Base-by-base conservation (phyloP, 53 echinoderm and acorn worm genomes). In the Pentamera pediparva region DNA sequence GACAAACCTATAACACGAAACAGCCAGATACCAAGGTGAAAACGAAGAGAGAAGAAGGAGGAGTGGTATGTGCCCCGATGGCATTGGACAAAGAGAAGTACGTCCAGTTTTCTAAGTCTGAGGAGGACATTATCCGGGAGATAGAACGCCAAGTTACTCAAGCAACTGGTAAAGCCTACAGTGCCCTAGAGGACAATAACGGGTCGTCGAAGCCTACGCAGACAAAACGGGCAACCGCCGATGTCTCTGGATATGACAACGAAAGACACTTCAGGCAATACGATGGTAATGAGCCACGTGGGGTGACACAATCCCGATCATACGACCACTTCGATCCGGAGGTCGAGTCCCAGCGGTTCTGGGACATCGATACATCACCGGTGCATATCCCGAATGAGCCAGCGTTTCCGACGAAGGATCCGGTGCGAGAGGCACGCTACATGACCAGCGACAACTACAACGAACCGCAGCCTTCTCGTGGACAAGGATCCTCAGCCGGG, bases 111-210 rank as follows among this genome's bases (percentile, higher is more conserved):
- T 92, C 91, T 21, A 95, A 95, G 63, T 95, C 96, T 24, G 96
- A 95, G 63, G 96, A 95, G 35, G 96, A 95, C 26, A 95, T 95
- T 35, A 84, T 95, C 35, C 60, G 84, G 36, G 91, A 95, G 61
- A 95, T 95, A 12, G 96, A 95, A 69, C 87, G 82, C 54, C 96
- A 95, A 59, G 91, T 95, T 27, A 87, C 90, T 22, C 87, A 91
- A 39, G 87, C 91, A 21, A 88, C 96, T 6, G 96, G 96, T 36
- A 91, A 78, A 34, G 82, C 86, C 7, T 95, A 95, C 56, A 82
- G 73, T 50, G 96, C 96, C 3, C 91, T 87, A 56, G 91, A 95
- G 51, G 91, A 88, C 28, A 91, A 79, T 12, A 85, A 82, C 9
- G 12, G 12, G 26, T 25, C 27, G 4, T 27, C 4, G 6, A 67